Percentiles rank a stretch among this genome's conserved stretches.
These are phyloP conservation scores for Smutsia gigantea DNA, from an alignment of 2,797 vertebrate species.

Conservation along the genomic window DNA sequence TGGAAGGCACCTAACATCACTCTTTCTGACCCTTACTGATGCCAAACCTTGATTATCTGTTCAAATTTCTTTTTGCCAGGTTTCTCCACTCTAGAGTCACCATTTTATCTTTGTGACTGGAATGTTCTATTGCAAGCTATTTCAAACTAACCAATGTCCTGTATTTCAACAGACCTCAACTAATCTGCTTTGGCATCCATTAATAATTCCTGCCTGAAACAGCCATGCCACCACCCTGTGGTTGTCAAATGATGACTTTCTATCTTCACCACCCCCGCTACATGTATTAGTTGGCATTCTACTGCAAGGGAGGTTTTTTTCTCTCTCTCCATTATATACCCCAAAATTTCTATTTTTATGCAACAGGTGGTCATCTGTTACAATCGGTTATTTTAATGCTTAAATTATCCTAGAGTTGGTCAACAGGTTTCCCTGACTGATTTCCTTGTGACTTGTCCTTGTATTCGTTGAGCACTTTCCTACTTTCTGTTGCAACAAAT, in stretches of 20 bases:
- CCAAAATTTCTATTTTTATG: neutral
- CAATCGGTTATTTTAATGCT: neutral
- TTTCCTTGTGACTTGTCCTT: neutral
- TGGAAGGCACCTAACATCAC: neutral
- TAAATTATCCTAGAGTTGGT: neutral
- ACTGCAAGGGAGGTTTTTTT: neutral
- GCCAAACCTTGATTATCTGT: neutral
- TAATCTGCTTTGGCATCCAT: neutral
- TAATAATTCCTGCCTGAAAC: neutral
- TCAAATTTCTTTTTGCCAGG: neutral
- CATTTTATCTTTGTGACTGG: neutral
- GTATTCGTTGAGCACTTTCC: neutral
- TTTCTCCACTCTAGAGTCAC: neutral
- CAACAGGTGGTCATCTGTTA: neutral
- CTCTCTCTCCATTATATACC: neutral
- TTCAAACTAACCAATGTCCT: neutral
- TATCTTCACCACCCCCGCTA: neutral
- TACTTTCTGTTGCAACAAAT: slow-evolving; percentile 42
- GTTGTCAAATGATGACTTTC: neutral
- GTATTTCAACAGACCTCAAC: neutral
- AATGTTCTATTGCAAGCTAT: neutral
- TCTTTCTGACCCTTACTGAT: neutral
- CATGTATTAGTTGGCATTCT: neutral
- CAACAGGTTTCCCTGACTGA: neutral
- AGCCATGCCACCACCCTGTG: neutral